Percentiles rank a stretch among this genome's conserved stretches.
Conservation (phyloP, 2,113 vertebrate genomes). For the Pseudopipra pipra region DNA sequence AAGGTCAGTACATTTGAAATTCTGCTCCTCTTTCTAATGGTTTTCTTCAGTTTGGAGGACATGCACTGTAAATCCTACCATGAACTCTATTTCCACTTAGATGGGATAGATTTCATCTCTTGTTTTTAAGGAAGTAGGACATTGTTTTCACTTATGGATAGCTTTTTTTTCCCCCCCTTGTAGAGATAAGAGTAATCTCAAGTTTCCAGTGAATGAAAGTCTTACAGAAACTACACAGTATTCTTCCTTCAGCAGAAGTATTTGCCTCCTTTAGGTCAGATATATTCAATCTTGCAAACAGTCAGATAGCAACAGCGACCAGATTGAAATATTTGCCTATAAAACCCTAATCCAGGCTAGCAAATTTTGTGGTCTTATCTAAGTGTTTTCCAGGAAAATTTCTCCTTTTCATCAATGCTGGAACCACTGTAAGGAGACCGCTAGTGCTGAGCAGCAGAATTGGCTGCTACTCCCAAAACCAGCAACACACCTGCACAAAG, state of each 20-base stretch:
- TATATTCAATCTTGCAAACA: not conserved
- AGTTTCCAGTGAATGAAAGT: not conserved
- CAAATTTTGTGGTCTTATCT: not conserved
- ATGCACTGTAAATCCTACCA: not conserved
- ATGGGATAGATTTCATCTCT: not conserved
- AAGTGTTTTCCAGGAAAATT: not conserved
- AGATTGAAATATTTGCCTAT: not conserved
- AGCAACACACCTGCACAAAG: not conserved
- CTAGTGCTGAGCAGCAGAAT: not conserved
- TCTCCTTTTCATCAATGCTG: not conserved
- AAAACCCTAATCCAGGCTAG: not conserved
- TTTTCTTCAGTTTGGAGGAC: not conserved
- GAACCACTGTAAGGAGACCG: not conserved
- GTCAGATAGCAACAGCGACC: not conserved
- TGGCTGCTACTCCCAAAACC: not conserved
- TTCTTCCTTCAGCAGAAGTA: not conserved
- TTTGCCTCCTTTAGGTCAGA: not conserved
- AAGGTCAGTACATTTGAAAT: conserved; percentile 2
- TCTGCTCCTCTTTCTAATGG: not conserved
- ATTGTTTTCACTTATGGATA: not conserved
- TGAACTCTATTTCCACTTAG: not conserved
- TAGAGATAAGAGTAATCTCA: conserved; percentile 10
- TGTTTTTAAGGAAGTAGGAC: conserved; percentile 29
- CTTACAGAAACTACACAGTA: not conserved
- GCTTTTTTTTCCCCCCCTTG: not conserved